Base-by-base conservation (phyloP, 2,797 vertebrate genomes). In the Ctenosaura bakeri region DNA sequence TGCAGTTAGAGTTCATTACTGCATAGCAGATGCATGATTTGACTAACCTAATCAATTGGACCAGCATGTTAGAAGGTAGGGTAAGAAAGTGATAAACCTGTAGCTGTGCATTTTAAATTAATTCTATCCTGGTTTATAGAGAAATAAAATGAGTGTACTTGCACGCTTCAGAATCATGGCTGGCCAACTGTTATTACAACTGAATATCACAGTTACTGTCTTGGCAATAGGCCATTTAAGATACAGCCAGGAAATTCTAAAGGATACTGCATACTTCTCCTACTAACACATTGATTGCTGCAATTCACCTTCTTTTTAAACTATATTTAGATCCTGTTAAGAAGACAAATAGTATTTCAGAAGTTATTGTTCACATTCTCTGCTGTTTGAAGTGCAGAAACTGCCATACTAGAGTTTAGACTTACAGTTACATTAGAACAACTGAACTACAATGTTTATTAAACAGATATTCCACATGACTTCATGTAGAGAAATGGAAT, bases 141-240 rank as follows among this genome's bases (percentile, higher is more conserved):
- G 92, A 92, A 89, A 54, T 73, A 20, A 50, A 83, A 94, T 92
- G 92, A 76, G 59, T 86, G 85, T 92, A 94, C 91, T 90, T 94
- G 90, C 91, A 92, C 89, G 94, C 88, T 91, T 91, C 56, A 52
- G 89, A 93, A 94, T 94, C 93, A 95, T 86, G 66, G 87, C 95
- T 92, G 93, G 93, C 90, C 93, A 84, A 81, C 88, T 83, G 79
- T 85, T 86, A 81, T 91, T 92, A 64, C 93, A 93, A 86, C 93
- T 90, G 94, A 93, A 91, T 94, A 91, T 94, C 95, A 90, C 92
- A 93, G 0, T 91, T 91, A 93, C 91, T 95, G 88, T 92, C 91
- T 90, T 95, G 86, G 92, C 86, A 94, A 95, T 93, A 83, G 92
- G 86, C 92, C 78, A 76, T 93, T 90, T 76, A 59, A 76, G 88